A percentile compares a stretch with the other conserved stretches of the same genome.
Evolutionary conservation across 2,888 invertebrate species (phyloP).

Genomic region (Orthosia incerta): DNA sequence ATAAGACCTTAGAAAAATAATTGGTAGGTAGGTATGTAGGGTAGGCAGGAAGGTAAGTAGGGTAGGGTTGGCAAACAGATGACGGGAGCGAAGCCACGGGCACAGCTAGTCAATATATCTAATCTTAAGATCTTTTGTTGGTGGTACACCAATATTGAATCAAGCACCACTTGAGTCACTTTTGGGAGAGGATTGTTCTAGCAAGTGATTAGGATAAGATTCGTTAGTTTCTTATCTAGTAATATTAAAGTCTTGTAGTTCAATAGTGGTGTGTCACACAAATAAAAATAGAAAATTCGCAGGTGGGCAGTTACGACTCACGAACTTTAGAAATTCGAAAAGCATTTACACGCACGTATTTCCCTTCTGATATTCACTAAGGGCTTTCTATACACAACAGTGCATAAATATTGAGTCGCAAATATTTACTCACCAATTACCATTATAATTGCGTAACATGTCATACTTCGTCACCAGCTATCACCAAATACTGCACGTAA

Average conservation of each 20-base stretch:
- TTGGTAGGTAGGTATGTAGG: too few species aligned
- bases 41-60: too few species aligned
- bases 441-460: conserved; percentile 40
- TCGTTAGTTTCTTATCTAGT: not conserved
- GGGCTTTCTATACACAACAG: conserved; percentile 38
- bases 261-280: not conserved
- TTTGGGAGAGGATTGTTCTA: conserved; percentile 2
- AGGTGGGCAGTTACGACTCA: not conserved
- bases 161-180: not conserved
- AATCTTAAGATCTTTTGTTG: too few species aligned
- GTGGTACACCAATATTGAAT: too few species aligned
- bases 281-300: too few species aligned
- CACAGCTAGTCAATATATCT: too few species aligned
- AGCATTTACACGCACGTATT: not conserved
- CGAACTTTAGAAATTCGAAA: conserved; percentile 26
- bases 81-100: too few species aligned
- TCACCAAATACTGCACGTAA: conserved; percentile 39
- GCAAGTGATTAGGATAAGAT: not conserved
- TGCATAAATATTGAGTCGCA: conserved; percentile 40
- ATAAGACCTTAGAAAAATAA: too few species aligned
- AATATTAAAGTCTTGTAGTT: not conserved
- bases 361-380: conserved; percentile 26
- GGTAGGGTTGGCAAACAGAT: too few species aligned
- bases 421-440: conserved; percentile 34
- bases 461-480: conserved; percentile 22